Conservation (phyloP, 1,140 invertebrate species). For the Zaprionus ghesquierei region DNA sequence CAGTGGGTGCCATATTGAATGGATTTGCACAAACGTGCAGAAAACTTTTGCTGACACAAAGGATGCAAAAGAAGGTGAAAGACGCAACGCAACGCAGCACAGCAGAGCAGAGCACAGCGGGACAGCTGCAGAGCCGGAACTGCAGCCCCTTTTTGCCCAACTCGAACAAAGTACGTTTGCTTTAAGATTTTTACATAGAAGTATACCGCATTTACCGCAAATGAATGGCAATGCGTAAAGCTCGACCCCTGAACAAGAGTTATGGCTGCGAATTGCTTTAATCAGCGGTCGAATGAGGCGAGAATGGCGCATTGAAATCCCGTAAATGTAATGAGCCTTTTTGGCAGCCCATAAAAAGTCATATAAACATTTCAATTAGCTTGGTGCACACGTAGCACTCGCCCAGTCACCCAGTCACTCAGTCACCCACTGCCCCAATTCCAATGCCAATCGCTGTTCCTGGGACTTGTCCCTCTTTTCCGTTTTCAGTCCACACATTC, state of each 20-base stretch:
- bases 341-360: conserved; percentile 78
- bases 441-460: background rate
- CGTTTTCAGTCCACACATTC: no score
- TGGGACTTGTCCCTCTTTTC: background rate
- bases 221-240: conserved; percentile 14
- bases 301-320: conserved; percentile 54
- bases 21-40: conserved; percentile 78
- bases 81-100: conserved; percentile 42
- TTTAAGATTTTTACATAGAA: conserved; percentile 67
- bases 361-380: conserved; percentile 81
- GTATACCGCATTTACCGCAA: background rate
- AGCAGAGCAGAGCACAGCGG: conserved; percentile 1
- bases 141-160: conserved; percentile 29
- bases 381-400: conserved; percentile 55
- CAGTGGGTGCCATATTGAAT: conserved; percentile 74
- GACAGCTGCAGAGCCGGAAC: conserved; percentile 14
- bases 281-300: conserved; percentile 51
- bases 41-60: conserved; percentile 80
- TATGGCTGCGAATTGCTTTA: conserved; percentile 73
- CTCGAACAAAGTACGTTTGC: conserved; percentile 68
- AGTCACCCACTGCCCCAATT: background rate
- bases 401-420: background rate
- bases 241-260: conserved; percentile 37
- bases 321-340: conserved; percentile 76
- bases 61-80: conserved; percentile 75